Evolutionary conservation across 2,888 invertebrate genomes (phyloP).

Genomic region (Rhogogaster chlorosoma): DNA sequence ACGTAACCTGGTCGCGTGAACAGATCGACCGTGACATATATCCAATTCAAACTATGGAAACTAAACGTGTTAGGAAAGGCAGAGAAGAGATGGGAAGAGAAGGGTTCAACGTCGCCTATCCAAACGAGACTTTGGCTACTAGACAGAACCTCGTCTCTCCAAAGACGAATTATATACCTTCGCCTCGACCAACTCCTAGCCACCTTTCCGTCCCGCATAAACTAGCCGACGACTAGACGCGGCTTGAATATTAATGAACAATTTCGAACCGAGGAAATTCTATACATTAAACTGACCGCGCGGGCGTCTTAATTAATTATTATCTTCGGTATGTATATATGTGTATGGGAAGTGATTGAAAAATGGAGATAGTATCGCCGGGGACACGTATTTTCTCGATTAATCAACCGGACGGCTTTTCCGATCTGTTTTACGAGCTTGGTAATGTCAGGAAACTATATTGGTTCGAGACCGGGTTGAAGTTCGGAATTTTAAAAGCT

Average conservation of each 20-base stretch:
- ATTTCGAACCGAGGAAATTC: background rate
- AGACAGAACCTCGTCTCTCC: background rate
- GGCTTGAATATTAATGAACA: constrained; percentile 11
- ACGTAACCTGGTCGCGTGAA: background rate
- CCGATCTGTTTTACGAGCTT: no score
- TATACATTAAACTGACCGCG: background rate
- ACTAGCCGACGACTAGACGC: background rate
- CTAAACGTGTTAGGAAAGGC: background rate
- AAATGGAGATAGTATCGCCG: background rate
- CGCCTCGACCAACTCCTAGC: background rate
- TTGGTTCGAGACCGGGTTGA: background rate
- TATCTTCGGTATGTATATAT: background rate
- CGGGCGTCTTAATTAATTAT: background rate
- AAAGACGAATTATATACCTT: background rate
- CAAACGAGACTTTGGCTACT: background rate
- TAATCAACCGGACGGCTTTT: background rate
- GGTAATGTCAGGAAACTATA: no score
- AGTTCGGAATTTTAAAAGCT: background rate
- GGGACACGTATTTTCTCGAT: background rate
- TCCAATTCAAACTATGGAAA: background rate
- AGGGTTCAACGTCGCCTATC: background rate
- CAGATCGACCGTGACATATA: background rate
- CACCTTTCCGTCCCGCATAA: background rate
- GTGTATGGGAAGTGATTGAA: background rate
- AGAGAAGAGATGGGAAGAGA: background rate